phyloP scores from a whole-genome alignment of 2,888 invertebrate species.

The Rhorus exstirpatorius region DNA sequence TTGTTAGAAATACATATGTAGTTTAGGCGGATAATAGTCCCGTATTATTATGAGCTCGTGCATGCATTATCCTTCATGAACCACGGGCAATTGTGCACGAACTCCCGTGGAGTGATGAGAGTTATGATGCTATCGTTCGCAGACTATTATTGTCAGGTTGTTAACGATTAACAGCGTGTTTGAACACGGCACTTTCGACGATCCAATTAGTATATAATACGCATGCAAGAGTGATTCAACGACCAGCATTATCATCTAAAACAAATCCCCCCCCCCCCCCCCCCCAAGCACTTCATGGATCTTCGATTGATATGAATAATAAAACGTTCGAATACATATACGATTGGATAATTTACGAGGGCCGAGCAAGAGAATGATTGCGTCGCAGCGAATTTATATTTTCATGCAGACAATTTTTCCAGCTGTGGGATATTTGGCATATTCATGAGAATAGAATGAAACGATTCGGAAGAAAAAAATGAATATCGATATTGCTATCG shows the following conservation, averaged over 20 bases:
- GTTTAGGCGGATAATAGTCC: slow-evolving; percentile 44
- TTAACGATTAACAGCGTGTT: slow-evolving; percentile 57
- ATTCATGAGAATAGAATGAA: no score
- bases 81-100: slow-evolving; percentile 28
- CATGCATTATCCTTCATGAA: slow-evolving; percentile 32
- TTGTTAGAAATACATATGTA: slow-evolving; percentile 58
- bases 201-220: slow-evolving; percentile 52
- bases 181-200: slow-evolving; percentile 46
- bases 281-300: not conserved
- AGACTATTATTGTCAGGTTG: slow-evolving; percentile 64
- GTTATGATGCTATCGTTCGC: slow-evolving; percentile 57
- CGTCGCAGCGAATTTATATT: no score
- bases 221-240: slow-evolving; percentile 55
- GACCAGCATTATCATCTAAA: slow-evolving; percentile 20
- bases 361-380: not conserved
- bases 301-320: slow-evolving; percentile 1
- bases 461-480: no score
- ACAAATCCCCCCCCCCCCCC: no score
- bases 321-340: no score
- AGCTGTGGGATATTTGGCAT: no score
- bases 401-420: no score
- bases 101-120: slow-evolving; percentile 32
- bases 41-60: slow-evolving; percentile 57
- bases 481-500: no score
- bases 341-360: not conserved